Evolutionary conservation across 2,888 invertebrate genomes (phyloP).

Genomic region (Crioceris asparagi): DNA sequence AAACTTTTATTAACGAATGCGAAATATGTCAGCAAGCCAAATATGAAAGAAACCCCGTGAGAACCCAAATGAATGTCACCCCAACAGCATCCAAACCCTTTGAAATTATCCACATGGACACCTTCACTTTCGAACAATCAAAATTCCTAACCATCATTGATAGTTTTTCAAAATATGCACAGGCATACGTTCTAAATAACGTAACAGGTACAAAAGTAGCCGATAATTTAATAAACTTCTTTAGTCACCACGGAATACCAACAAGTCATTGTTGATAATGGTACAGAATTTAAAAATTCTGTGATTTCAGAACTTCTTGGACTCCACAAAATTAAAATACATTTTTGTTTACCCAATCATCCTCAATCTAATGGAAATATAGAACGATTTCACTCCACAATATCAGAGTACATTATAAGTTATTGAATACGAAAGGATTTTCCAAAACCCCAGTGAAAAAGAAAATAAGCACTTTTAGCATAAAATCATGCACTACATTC

Average conservation of each 20-base stretch:
- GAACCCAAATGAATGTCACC: slow-evolving; percentile 4
- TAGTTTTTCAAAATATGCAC: slow-evolving; percentile 17
- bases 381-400: slow-evolving; percentile 15
- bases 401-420: slow-evolving; percentile 9
- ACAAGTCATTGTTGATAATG: slow-evolving; percentile 16
- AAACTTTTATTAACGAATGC: slow-evolving; percentile 9
- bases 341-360: slow-evolving; percentile 13
- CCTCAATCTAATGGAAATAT: slow-evolving; percentile 15
- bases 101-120: slow-evolving; percentile 14
- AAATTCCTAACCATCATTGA: slow-evolving; percentile 18
- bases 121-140: slow-evolving; percentile 10
- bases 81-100: slow-evolving; percentile 13
- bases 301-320: slow-evolving; percentile 13
- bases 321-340: slow-evolving; percentile 16
- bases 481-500: no score
- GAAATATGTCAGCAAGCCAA: slow-evolving; percentile 5
- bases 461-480: no score
- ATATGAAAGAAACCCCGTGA: slow-evolving; percentile 6
- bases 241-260: slow-evolving; percentile 16
- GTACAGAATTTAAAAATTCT: slow-evolving; percentile 17
- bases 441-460: no score
- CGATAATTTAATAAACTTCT: slow-evolving; percentile 13
- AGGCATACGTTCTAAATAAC: slow-evolving; percentile 13
- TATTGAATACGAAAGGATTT: not conserved
- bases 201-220: slow-evolving; percentile 8